Conservation (phyloP, 2,797 vertebrate genomes). For the Nasua narica region DNA sequence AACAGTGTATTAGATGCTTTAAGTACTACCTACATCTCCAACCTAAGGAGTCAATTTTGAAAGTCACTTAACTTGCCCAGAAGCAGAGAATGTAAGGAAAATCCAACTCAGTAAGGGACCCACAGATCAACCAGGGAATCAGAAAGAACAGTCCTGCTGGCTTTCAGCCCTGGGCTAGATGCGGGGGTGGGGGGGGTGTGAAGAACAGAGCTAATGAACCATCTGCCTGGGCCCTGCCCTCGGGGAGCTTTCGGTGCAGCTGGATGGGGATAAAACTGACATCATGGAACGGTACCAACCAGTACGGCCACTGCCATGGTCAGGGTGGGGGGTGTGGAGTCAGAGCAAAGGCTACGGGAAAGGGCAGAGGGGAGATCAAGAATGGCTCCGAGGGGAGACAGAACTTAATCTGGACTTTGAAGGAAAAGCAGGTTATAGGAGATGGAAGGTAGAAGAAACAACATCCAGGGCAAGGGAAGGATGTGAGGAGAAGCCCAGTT, state of each 20-base stretch:
- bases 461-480: not conserved
- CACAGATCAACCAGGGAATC: not conserved
- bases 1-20: not conserved
- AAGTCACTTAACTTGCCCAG: not conserved
- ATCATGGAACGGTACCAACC: not conserved
- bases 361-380: no score
- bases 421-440: not conserved
- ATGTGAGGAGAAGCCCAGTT: not conserved
- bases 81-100: not conserved
- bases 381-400: rapidly evolving
- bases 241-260: not conserved
- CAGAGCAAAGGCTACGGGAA: not conserved
- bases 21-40: not conserved
- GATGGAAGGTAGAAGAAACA: not conserved
- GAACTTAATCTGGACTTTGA: not conserved
- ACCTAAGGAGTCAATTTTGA: not conserved
- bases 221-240: not conserved
- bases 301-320: not conserved
- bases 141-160: not conserved
- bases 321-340: not conserved
- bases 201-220: no score
- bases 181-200: no score
- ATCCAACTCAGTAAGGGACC: not conserved
- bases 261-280: not conserved
- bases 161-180: not conserved